Evolutionary conservation across 2,888 invertebrate genomes (phyloP).

Genomic region (Hesperia comma): DNA sequence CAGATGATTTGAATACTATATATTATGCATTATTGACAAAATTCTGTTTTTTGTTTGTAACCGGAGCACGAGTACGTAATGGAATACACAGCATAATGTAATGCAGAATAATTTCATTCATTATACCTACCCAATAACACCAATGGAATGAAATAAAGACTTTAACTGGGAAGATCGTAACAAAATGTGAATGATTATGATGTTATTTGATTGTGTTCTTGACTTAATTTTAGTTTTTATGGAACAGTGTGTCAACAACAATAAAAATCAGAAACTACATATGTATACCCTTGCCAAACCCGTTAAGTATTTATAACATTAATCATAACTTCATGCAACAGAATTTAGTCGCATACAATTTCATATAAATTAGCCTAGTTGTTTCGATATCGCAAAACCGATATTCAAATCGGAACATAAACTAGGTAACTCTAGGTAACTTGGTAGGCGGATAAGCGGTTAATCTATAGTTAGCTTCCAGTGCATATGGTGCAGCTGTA

Average conservation of each 20-base stretch:
- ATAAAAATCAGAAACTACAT: too few relatives aligned
- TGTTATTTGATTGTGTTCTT: too few relatives aligned
- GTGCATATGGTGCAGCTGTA: conserved; percentile 47
- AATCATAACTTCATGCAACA: not conserved
- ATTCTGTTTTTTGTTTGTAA: not conserved
- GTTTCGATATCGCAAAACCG: conserved; percentile 23
- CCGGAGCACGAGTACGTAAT: not conserved
- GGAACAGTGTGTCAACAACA: too few relatives aligned
- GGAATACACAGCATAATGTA: too few relatives aligned
- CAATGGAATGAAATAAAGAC: too few relatives aligned
- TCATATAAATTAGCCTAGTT: conserved; percentile 24
- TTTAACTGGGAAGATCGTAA: too few relatives aligned
- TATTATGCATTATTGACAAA: not conserved
- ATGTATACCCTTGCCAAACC: too few relatives aligned
- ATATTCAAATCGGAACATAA: conserved; percentile 31
- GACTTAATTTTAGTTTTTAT: too few relatives aligned
- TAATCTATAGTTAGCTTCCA: conserved; percentile 51
- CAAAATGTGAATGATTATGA: too few relatives aligned
- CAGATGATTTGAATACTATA: not conserved
- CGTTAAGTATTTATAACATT: not conserved
- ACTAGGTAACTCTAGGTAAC: conserved; percentile 31
- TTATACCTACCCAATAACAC: too few relatives aligned
- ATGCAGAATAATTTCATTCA: too few relatives aligned
- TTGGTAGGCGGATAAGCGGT: conserved; percentile 48
- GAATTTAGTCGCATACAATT: conserved; percentile 18